Conservation (phyloP, 2,113 vertebrate genomes). For the Apaloderma vittatum region DNA sequence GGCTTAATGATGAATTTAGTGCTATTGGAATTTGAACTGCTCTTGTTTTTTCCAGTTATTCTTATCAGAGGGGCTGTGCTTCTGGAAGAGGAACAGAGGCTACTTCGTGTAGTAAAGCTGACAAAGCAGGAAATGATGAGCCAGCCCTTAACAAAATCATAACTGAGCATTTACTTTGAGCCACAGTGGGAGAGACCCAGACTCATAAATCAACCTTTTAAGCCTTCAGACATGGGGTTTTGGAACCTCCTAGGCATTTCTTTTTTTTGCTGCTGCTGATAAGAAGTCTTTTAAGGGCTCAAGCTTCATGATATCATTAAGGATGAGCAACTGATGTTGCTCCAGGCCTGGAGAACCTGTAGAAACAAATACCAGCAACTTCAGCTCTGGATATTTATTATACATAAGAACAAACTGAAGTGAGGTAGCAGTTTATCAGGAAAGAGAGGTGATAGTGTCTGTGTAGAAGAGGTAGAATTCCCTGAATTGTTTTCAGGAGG, state of each 20-base stretch:
- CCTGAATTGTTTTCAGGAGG: background rate
- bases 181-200: background rate
- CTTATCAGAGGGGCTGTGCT: conserved; percentile 54
- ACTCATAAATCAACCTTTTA: conserved; percentile 37
- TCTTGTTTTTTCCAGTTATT: conserved; percentile 61
- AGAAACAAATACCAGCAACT: background rate
- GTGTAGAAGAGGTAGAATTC: background rate
- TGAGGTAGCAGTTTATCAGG: background rate
- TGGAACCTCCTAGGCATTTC: conserved; percentile 3
- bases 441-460: background rate
- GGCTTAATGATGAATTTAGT: conserved; percentile 48
- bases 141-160: background rate
- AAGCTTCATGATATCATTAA: background rate
- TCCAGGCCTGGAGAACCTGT: background rate
- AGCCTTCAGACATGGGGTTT: conserved; percentile 4
- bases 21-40: conserved; percentile 67
- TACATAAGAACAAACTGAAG: background rate
- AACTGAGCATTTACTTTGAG: background rate
- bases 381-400: background rate
- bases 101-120: conserved; percentile 9
- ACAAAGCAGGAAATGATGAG: conserved; percentile 34
- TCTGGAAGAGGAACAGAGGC: conserved; percentile 34
- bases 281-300: background rate
- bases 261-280: conserved; percentile 23
- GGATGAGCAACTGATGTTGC: background rate